Percentiles rank a stretch among this genome's conserved stretches.
Conservation (phyloP, 1,140 invertebrate species). For the Apocrypta bakeri region DNA sequence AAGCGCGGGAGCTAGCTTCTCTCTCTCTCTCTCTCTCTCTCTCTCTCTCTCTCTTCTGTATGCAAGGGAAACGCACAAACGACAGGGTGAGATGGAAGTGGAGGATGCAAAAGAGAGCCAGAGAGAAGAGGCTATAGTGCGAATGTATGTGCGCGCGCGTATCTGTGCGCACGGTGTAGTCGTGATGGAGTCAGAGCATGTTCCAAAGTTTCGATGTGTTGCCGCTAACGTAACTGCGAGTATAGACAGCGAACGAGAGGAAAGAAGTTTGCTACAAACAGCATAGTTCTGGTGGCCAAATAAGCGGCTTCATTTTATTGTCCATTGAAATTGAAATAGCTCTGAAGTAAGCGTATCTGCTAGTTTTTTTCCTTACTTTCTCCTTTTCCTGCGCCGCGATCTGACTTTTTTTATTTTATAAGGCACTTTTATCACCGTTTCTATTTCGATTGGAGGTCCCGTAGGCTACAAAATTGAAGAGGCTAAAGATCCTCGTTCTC, state of each 20-base stretch:
- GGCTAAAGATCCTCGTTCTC: background rate
- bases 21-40: background rate
- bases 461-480: conserved; percentile 1
- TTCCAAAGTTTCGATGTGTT: conserved; percentile 36
- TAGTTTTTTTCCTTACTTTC: conserved; percentile 31
- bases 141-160: background rate
- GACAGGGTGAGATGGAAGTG: conserved; percentile 10
- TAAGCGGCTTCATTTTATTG: conserved; percentile 46
- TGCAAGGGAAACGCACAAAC: background rate
- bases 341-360: conserved; percentile 38
- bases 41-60: background rate
- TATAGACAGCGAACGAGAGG: conserved; percentile 4
- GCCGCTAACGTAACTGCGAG: background rate
- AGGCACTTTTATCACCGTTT: background rate
- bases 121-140: background rate
- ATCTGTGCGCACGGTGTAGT: background rate
- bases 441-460: conserved; percentile 2
- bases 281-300: conserved; percentile 28
- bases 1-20: background rate
- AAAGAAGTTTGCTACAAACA: conserved; percentile 18
- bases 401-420: conserved; percentile 40
- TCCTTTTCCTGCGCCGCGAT: background rate
- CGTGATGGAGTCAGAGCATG: background rate
- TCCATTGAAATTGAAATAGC: conserved; percentile 49
- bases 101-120: background rate